Base-by-base conservation (phyloP, 2,888 invertebrate genomes). In the Linnaemya tessellans region DNA sequence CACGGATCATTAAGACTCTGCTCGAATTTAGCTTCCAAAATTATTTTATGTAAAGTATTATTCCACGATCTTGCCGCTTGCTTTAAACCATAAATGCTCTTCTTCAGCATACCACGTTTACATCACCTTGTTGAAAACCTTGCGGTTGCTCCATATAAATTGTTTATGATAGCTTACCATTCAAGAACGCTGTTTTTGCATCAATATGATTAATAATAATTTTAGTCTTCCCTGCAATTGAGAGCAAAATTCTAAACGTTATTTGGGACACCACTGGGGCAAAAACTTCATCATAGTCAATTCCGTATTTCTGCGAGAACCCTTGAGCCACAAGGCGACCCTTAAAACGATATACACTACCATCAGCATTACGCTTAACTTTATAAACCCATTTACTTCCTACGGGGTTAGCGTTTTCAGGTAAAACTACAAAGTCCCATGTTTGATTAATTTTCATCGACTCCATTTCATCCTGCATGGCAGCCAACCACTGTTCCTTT, bases 341-440 rank as follows among this genome's bases (percentile, higher is more conserved):
- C 68, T 84, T 80, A 20, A 46, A 86, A 54, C 83, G 58, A 13
- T 11, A 13, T 10, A 87, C 62, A 13, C 80, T 56, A 18, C 87
- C 87, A 70, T 85, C 65, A 18, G 56, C 58, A 51, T 80, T 67
- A 0, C 64, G 20, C 11, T 77, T 82, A 4, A 82, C 20, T 65
- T 83, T 83, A 9, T 54, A 83, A 1, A 88, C 85, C 87, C 87
- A 89, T 85, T 88, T 88, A 41, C 85, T 74, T 15, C 84, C 81
- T 30, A 30, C 5, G 30, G 30, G 30, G 60, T 87, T 87, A 11
- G 87, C 71, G 56, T 74, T 80, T 9, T 73, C 67, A 41, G 89
- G 88, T 38, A 88, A 60, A 22, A 86, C 81, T 9, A 67, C 60
- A n/a, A 79, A 46, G 1, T 71, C 74, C 80, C 75, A 80, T 4